Percentiles rank a stretch among this genome's conserved stretches.
These are phyloP conservation scores for Eretmocerus hayati DNA, from an alignment of 2,888 invertebrate genomes.

Conservation along the genomic window DNA sequence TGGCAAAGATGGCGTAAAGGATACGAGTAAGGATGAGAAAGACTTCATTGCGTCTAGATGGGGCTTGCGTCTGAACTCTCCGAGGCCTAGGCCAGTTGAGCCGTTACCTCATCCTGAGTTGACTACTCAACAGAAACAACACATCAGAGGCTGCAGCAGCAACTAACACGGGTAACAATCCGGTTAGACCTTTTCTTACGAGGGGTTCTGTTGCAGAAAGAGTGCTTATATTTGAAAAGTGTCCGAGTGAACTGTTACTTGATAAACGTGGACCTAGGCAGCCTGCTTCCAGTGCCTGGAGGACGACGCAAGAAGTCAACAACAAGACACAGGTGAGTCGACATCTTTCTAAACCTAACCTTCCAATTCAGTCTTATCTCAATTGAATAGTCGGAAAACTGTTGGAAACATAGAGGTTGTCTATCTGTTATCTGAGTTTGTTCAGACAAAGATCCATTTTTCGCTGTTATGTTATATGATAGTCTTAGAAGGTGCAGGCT, in stretches of 20 bases:
- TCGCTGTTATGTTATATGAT: no score
- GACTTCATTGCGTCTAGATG: constrained; percentile 42
- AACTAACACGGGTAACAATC: constrained; percentile 52
- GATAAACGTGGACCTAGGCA: constrained; percentile 58
- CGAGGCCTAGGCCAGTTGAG: constrained; percentile 36
- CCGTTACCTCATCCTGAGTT: constrained; percentile 63
- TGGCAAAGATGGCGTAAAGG: constrained; percentile 26
- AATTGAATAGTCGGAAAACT: no score
- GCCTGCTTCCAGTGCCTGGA: constrained; percentile 49
- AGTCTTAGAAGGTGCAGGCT: no score
- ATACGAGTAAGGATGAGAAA: constrained; percentile 30
- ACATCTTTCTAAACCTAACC: no score
- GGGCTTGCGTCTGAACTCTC: constrained; percentile 43
- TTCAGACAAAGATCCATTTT: no score
- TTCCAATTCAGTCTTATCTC: no score
- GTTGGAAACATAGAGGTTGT: no score
- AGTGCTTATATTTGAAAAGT: constrained; percentile 84
- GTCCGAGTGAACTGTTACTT: constrained; percentile 70
- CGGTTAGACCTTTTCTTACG: constrained; percentile 77
- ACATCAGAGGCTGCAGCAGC: constrained; percentile 43
- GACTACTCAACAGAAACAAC: constrained; percentile 56
- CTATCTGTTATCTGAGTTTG: no score
- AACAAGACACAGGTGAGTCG: constrained; percentile 50
- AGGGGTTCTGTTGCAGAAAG: constrained; percentile 86
- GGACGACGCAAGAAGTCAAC: constrained; percentile 44